Evolutionary conservation across 2,113 vertebrate species (phyloP).

Genomic region (Toxotes jaculatrix): DNA sequence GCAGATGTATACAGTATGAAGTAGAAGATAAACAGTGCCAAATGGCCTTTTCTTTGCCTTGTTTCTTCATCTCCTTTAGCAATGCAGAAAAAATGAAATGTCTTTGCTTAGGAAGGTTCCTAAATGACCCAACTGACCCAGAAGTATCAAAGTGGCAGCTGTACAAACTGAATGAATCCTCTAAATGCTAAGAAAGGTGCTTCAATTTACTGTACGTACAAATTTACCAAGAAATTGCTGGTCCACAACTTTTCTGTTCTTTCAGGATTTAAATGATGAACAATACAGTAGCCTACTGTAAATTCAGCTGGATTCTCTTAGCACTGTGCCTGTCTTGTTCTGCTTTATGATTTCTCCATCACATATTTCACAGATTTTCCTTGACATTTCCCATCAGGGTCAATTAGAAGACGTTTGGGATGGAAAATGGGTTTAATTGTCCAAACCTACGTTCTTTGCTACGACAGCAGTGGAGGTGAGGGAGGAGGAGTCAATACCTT

Average conservation of each 20-base stretch:
- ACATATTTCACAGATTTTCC: not conserved
- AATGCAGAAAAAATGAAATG: not conserved
- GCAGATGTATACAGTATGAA: not conserved
- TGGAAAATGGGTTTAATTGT: not conserved
- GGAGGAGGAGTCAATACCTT: not conserved
- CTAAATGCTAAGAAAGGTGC: not conserved
- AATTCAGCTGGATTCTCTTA: not conserved
- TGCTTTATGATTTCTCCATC: not conserved
- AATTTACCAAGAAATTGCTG: not conserved
- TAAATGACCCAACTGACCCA: not conserved
- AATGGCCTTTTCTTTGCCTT: not conserved
- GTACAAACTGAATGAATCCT: not conserved
- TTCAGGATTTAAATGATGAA: not conserved
- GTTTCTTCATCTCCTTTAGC: not conserved
- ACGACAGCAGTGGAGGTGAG: not conserved
- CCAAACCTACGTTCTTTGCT: not conserved
- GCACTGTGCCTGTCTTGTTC: slow-evolving; percentile 4
- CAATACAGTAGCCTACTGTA: not conserved
- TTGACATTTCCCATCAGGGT: not conserved
- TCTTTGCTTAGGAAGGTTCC: slow-evolving; percentile 1
- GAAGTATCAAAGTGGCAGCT: slow-evolving; percentile 5
- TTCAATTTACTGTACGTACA: not conserved
- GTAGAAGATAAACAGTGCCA: not conserved
- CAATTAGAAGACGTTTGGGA: not conserved
- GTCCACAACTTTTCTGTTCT: not conserved